Base-by-base conservation (phyloP, 2,888 invertebrate species). In the Plagodis dolabraria region DNA sequence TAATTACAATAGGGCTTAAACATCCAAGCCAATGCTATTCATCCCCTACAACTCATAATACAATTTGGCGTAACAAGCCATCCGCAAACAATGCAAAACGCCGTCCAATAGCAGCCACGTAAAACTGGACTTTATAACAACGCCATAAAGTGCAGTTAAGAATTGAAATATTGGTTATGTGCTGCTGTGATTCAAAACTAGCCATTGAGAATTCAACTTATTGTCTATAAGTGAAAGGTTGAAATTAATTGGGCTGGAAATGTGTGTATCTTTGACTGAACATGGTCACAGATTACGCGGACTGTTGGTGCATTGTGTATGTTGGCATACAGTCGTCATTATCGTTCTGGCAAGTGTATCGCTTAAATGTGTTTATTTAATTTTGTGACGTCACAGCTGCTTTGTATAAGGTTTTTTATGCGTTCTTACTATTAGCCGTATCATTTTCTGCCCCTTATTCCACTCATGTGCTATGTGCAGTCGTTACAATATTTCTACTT, bases 1-100 rank as follows among this genome's bases (percentile, higher is more conserved):
- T 64, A 63, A 67, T 69, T 66, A 67, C 67, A 67, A 66, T 69
- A 55, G 59, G 51, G 64, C 64, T 52, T 61, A 64, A 67, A 51
- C 64, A 65, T 60, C 59, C 54, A 59, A 43, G 52, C 49, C 53
- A 36, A 57, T 47, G 55, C 53, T 64, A 65, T 67, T 67, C 68
- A 65, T 69, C 63, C 63, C 63, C 54, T 57, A 64, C 65, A 64
- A 67, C 65, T 70, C 68, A 68, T 63, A 66, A 67, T 59, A 68
- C 68, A 70, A 68, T 68, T 70, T 65, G 65, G 68, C 63, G 65
- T 67, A 68, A 70, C 70, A 67, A 70, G 69, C 68, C 65, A 63
- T 64, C 64, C 47, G 67, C 64, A 68, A 70, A 68, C 68, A 70
- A 67, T 62, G 70, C 70, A 68, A 64, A 65, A 65, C 61, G 50